Evolutionary conservation across 2,888 invertebrate genomes (phyloP).

Genomic region (Panzeria rudis): DNA sequence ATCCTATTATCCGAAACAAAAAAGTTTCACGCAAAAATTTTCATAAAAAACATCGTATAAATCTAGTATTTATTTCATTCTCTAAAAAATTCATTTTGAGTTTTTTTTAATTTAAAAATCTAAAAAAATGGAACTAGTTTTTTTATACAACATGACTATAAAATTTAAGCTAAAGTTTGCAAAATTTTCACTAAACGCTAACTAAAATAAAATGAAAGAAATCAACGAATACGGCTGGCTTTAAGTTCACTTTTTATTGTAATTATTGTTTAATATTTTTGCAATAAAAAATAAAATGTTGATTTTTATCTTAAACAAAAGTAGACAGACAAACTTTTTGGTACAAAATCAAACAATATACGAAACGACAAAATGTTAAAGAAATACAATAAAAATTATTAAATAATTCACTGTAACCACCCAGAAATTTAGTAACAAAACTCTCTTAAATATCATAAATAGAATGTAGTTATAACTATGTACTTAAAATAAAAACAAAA

Average conservation of each 20-base stretch:
- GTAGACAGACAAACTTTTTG: constrained; percentile 65
- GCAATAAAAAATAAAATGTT: constrained; percentile 15
- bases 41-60: no score
- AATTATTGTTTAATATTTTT: constrained; percentile 27
- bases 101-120: no score
- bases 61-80: no score
- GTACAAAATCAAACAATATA: constrained; percentile 63
- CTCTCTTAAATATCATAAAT: constrained; percentile 55
- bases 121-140: not conserved
- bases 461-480: constrained; percentile 28
- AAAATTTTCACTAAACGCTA: constrained; percentile 39
- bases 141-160: constrained; percentile 52
- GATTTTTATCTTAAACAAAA: constrained; percentile 44
- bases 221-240: constrained; percentile 69
- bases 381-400: constrained; percentile 60
- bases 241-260: constrained; percentile 52
- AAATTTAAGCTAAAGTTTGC: constrained; percentile 36
- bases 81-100: no score
- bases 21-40: no score
- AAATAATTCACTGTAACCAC: constrained; percentile 68
- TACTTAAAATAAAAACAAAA: constrained; percentile 26
- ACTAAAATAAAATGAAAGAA: constrained; percentile 5
- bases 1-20: no score
- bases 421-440: constrained; percentile 63
- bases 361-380: constrained; percentile 42